Evolutionary conservation across 1,140 invertebrate genomes (phyloP).

Genomic region (Macrocentrus cingulum): DNA sequence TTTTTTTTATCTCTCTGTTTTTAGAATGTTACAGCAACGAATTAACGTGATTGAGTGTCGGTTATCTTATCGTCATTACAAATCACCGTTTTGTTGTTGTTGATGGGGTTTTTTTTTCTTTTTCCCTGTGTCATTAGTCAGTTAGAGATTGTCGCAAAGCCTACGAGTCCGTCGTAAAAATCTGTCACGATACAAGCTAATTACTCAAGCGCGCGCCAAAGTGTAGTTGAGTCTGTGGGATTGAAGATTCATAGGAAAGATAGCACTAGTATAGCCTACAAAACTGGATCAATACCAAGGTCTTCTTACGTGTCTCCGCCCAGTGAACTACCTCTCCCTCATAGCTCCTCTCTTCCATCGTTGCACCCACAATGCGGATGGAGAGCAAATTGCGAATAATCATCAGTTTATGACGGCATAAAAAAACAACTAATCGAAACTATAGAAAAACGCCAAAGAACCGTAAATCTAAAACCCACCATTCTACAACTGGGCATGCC

Average conservation of each 20-base stretch:
- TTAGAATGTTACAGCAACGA: neutral
- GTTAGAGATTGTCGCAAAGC: too few relatives aligned
- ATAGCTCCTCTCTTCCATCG: constrained; percentile 20
- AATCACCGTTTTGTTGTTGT: too few relatives aligned
- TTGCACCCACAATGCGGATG: neutral
- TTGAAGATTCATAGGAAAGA: constrained; percentile 54
- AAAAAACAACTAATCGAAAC: too few relatives aligned
- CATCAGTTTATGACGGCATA: too few relatives aligned
- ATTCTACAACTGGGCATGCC: constrained; percentile 60
- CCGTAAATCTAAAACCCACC: constrained; percentile 41
- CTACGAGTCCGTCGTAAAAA: neutral
- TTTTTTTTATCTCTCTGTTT: neutral
- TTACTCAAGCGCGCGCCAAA: constrained; percentile 1
- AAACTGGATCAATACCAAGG: constrained; percentile 54
- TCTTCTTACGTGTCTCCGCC: constrained; percentile 52
- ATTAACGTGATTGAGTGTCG: neutral
- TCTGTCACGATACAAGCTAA: neutral
- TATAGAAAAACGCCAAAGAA: neutral
- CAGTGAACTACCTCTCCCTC: constrained; percentile 36
- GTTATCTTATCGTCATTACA: too few relatives aligned
- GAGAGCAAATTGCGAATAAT: too few relatives aligned
- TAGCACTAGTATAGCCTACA: constrained; percentile 50
- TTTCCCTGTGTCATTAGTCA: too few relatives aligned
- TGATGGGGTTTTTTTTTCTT: too few relatives aligned
- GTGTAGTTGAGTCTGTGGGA: neutral